These are phyloP conservation scores for Callopanchax toddi DNA, from an alignment of 2,113 vertebrate species.

Conservation along the genomic window DNA sequence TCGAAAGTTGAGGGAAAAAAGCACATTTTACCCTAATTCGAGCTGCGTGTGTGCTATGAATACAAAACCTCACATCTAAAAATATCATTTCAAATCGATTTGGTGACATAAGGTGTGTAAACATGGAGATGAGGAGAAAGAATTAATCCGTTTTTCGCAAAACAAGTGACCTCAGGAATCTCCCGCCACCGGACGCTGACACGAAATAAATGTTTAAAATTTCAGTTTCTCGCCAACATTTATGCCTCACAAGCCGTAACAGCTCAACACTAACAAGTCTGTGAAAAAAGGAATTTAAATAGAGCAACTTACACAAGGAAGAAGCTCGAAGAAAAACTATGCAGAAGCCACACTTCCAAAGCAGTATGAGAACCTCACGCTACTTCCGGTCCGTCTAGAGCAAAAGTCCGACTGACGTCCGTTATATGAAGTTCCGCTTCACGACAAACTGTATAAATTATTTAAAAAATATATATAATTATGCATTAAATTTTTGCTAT, in stretches of 20 bases:
- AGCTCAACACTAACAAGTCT: fast-evolving
- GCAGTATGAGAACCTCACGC: constrained; percentile 54
- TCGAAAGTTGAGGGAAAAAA: too few species aligned
- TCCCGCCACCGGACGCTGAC: constrained; percentile 34
- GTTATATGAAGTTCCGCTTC: constrained; percentile 3
- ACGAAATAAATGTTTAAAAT: background rate
- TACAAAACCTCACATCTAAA: background rate
- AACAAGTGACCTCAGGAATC: background rate
- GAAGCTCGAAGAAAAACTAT: constrained; percentile 4
- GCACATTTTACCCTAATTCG: too few species aligned
- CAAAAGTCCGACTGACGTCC: constrained; percentile 14
- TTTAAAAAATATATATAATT: too few species aligned
- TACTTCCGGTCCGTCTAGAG: constrained; percentile 67
- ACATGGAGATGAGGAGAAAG: background rate
- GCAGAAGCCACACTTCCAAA: constrained; percentile 13
- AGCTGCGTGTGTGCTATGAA: too few species aligned
- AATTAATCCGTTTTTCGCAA: background rate
- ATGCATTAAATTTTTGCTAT: too few species aligned
- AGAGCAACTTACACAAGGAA: background rate
- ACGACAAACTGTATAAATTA: background rate
- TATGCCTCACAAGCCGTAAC: fast-evolving
- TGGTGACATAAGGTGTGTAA: background rate
- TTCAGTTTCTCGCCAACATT: fast-evolving
- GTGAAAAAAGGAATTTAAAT: background rate
- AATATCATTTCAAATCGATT: too few species aligned